Evolutionary conservation across 1,140 invertebrate genomes (phyloP), one percentile per base, ranked within the genome.

Genomic region (Apis cerana): DNA sequence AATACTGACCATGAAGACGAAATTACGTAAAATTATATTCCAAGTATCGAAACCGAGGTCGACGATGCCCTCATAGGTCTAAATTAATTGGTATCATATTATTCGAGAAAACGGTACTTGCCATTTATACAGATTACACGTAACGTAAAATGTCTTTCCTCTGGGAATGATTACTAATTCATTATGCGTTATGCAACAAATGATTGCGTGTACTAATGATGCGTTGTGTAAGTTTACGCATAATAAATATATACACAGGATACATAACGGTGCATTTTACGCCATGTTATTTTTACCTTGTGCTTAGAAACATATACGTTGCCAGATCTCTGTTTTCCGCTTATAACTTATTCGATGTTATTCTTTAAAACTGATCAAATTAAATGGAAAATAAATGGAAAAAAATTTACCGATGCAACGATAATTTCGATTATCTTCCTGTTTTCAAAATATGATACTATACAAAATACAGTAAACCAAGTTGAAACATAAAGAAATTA

Each of bases 211-310:
- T 52, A 76, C 71, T 75, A 82, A 82, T 76, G 72, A 82, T 50
- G 74, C 72, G 72, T 82, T 82, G 80, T 82, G 80, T 68, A 82
- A 82, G 80, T 82, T 76, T 82, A 82, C 74, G 23, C 80, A 82
- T 59, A 76, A 82, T 82, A 82, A 76, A 82, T 52, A 81, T 68
- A 75, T 54, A 67, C 50, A 76, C 80, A 76, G 64, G 74, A 82
- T 76, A 56, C 80, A 54, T 82, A 76, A 82, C 80, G 80, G 74
- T 82, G 19, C 27, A 76, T 69, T 80, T 82, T 76, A 61, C 80
- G 21, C 56, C n/a, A 27, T 27, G 74, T 54, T 68, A 75, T 80
- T 82, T 68, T 27, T 68, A 48, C 54, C 54, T 33, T 61, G 23
- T 12, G 56, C 72, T 59, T 61, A 61, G 23, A 76, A 68, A 59